Percentiles rank a stretch among this genome's conserved stretches.
Conservation (phyloP, 2,888 invertebrate species). For the Mechanitis mazaeus region DNA sequence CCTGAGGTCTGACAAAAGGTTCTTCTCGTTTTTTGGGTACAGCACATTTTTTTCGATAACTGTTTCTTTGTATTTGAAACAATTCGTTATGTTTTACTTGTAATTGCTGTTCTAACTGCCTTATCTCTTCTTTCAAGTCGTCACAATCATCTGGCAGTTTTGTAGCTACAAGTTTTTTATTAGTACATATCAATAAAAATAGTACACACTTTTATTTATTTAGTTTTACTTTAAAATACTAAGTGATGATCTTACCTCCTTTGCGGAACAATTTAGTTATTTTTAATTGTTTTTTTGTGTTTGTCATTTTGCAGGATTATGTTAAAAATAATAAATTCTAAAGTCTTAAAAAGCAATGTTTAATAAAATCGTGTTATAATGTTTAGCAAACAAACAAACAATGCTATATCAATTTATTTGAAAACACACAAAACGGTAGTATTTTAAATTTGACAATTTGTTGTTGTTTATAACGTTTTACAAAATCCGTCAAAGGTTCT, state of each 20-base stretch:
- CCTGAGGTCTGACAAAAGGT: conserved; percentile 50
- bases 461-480: conserved; percentile 1
- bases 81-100: conserved; percentile 50
- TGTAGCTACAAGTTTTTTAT: conserved; percentile 28
- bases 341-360: too few species aligned
- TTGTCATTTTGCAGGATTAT: conserved; percentile 36
- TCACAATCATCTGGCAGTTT: conserved; percentile 45
- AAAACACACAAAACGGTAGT: too few species aligned
- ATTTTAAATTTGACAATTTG: conserved; percentile 25
- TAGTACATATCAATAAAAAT: too few species aligned
- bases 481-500: too few species aligned
- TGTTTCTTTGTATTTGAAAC: conserved; percentile 53
- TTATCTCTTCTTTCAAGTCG: conserved; percentile 50
- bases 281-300: conserved; percentile 50
- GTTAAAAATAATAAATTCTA: neutral
- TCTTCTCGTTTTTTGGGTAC: conserved; percentile 39
- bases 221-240: too few species aligned
- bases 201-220: too few species aligned
- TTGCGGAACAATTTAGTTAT: conserved; percentile 55
- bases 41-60: conserved; percentile 39
- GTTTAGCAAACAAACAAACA: too few species aligned
- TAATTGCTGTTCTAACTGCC: conserved; percentile 44
- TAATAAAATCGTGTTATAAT: too few species aligned
- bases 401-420: too few species aligned
- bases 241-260: conserved; percentile 34